phyloP scores from a whole-genome alignment of 1,140 invertebrate genomes.

The Goniozus legneri region DNA sequence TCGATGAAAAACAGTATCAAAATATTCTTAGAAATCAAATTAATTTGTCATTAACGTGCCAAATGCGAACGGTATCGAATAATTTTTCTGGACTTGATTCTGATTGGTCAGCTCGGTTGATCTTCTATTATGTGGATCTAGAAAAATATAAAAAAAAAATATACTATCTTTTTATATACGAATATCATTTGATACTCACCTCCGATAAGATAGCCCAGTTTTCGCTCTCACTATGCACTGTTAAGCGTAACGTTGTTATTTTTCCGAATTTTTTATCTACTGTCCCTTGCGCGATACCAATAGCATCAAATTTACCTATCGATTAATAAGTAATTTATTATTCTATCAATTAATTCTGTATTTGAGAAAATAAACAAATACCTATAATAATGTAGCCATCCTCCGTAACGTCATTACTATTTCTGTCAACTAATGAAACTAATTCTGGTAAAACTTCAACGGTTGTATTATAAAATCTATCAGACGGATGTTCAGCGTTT shows the following conservation, averaged over 20 bases:
- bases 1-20: background rate
- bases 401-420: slow-evolving; percentile 59
- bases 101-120: slow-evolving; percentile 33
- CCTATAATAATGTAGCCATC: slow-evolving; percentile 73
- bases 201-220: slow-evolving; percentile 91
- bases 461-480: slow-evolving; percentile 86
- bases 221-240: slow-evolving; percentile 75
- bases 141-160: slow-evolving; percentile 7
- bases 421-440: slow-evolving; percentile 40
- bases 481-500: slow-evolving; percentile 86
- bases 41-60: background rate
- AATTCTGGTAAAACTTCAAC: slow-evolving; percentile 73
- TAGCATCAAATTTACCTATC: slow-evolving; percentile 69
- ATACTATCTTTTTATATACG: slow-evolving; percentile 9
- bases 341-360: slow-evolving; percentile 15
- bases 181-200: slow-evolving; percentile 54
- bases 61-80: no score
- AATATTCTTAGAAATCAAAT: background rate
- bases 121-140: slow-evolving; percentile 43
- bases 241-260: slow-evolving; percentile 69
- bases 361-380: slow-evolving; percentile 31
- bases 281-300: slow-evolving; percentile 74
- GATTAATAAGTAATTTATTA: background rate
- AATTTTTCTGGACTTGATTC: slow-evolving; percentile 13
- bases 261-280: slow-evolving; percentile 66